Conservation (phyloP, 1,140 invertebrate species). For the Aphidius ervi region DNA sequence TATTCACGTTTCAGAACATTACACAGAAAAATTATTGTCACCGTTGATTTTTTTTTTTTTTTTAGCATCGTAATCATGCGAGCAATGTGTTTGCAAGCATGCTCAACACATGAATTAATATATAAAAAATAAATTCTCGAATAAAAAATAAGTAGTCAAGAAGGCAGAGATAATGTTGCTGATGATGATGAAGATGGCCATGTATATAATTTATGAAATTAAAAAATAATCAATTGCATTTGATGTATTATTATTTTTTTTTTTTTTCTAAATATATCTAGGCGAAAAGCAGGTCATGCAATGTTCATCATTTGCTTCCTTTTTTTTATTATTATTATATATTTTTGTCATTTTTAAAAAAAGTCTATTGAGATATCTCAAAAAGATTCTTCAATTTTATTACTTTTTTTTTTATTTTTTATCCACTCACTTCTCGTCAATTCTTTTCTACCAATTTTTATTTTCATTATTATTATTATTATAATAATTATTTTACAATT, state of each 20-base stretch:
- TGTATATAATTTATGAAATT: not conserved
- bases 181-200: not conserved
- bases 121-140: not conserved
- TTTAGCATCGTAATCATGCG: not conserved
- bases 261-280: not conserved
- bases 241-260: too few relatives aligned
- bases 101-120: not conserved
- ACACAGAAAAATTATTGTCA: not conserved
- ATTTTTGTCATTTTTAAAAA: slow-evolving; percentile 3
- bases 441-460: slow-evolving; percentile 8
- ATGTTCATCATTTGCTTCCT: slow-evolving; percentile 21
- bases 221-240: slow-evolving; percentile 14
- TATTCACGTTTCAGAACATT: slow-evolving; percentile 5
- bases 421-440: slow-evolving; percentile 8
- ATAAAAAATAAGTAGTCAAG: not conserved
- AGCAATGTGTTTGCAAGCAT: slow-evolving; percentile 7
- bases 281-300: slow-evolving; percentile 25
- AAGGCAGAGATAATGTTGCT: slow-evolving; percentile 2
- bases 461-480: slow-evolving; percentile 7
- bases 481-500: slow-evolving; percentile 6
- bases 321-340: slow-evolving; percentile 13
- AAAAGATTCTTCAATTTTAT: slow-evolving; percentile 9
- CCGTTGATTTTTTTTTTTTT: not conserved
- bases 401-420: slow-evolving; percentile 8
- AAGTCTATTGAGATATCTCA: not conserved